Evolutionary conservation across 2,797 vertebrate genomes (phyloP).

Genomic region (Neosilurus hyrtlii): DNA sequence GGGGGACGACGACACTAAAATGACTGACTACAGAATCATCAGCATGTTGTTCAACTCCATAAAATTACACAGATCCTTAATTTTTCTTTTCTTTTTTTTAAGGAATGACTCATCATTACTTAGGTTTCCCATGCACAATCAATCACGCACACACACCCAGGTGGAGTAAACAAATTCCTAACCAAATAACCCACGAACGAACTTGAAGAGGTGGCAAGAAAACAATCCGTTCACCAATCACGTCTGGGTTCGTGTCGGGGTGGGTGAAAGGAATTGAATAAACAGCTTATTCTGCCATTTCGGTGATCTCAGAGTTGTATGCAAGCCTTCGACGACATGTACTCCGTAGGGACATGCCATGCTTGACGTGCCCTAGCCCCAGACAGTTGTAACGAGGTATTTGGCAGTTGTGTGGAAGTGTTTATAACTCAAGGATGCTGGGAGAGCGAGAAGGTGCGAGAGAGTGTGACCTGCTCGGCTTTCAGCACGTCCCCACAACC

Average conservation of each 20-base stretch:
- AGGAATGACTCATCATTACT: neutral
- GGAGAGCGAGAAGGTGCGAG: neutral
- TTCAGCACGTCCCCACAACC: slow-evolving; percentile 44
- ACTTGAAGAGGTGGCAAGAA: neutral
- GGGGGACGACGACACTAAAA: neutral
- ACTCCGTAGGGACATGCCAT: neutral
- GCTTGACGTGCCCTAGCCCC: neutral
- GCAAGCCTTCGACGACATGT: too few relatives aligned
- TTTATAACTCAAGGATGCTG: slow-evolving; percentile 14
- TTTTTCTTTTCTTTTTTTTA: neutral
- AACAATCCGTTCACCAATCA: neutral
- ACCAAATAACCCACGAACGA: slow-evolving; percentile 43
- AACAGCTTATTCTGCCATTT: neutral
- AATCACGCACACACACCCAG: slow-evolving; percentile 38
- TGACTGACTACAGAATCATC: too few relatives aligned
- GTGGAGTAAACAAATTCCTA: slow-evolving; percentile 51
- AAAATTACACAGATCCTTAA: neutral
- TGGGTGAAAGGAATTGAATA: too few relatives aligned
- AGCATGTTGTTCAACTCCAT: neutral
- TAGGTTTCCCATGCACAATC: neutral
- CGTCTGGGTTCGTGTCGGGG: neutral
- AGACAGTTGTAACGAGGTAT: slow-evolving; percentile 25
- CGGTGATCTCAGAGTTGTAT: neutral
- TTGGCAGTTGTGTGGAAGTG: neutral
- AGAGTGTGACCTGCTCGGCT: slow-evolving; percentile 6